Evolutionary conservation across 2,888 invertebrate genomes (phyloP).

Genomic region (Aphidoletes aphidimyza): DNA sequence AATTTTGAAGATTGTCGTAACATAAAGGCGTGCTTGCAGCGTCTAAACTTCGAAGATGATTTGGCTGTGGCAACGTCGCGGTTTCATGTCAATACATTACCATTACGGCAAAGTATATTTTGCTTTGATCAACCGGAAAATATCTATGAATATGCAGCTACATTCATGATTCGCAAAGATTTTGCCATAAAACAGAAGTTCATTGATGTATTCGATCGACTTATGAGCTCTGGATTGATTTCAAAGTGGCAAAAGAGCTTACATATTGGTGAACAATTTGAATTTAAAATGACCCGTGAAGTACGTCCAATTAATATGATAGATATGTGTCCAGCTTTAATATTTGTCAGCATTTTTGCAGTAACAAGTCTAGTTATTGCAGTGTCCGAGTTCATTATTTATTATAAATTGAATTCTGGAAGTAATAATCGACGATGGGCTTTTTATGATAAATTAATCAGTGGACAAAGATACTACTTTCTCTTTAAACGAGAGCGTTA

Average conservation of each 20-base stretch:
- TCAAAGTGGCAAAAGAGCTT: neutral
- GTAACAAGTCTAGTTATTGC: neutral
- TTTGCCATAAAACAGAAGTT: neutral
- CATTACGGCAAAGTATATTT: neutral
- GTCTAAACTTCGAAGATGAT: neutral
- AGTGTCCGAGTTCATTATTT: neutral
- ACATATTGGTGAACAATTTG: no score
- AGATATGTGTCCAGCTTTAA: neutral
- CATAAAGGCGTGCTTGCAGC: neutral
- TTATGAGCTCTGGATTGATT: neutral
- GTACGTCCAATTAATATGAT: neutral
- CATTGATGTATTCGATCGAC: neutral
- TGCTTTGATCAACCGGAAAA: neutral
- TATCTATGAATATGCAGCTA: neutral
- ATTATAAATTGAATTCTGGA: neutral
- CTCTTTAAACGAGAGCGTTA: neutral
- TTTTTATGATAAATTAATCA: neutral
- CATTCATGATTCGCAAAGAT: conserved; percentile 1
- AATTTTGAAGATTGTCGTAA: neutral
- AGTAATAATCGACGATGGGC: neutral
- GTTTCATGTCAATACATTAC: neutral
- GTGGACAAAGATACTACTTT: neutral
- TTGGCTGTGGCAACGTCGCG: conserved; percentile 1
- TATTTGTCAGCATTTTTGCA: neutral
- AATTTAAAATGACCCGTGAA: neutral